Percentiles rank a stretch among this genome's conserved stretches.
These are phyloP conservation scores for Ploceus nigricollis DNA, from an alignment of 2,113 vertebrate species.

Conservation along the genomic window DNA sequence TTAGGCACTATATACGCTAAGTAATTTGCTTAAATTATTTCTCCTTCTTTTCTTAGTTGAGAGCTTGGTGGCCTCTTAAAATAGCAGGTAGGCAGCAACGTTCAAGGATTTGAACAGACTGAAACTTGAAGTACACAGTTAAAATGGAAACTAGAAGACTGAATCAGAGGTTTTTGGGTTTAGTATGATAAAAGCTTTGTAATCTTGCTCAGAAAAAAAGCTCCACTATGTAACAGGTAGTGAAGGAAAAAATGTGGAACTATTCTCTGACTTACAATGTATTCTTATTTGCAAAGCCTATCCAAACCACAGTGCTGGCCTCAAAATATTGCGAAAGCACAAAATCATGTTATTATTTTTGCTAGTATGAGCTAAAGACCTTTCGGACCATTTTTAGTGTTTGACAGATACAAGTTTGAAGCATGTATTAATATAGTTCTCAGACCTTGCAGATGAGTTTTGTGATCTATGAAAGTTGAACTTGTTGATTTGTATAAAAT, in stretches of 20 bases:
- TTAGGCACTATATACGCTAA: not conserved
- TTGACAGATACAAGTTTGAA: not conserved
- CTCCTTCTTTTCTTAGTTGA: not conserved
- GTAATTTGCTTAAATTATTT: conserved; percentile 21
- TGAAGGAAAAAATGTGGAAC: not conserved
- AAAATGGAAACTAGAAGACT: not conserved
- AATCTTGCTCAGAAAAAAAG: not conserved
- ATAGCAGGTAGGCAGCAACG: not conserved
- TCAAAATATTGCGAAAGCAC: not conserved
- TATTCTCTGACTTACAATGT: not conserved
- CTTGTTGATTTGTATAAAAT: not conserved
- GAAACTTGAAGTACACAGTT: not conserved
- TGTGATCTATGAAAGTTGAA: not conserved
- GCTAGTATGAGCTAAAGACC: not conserved
- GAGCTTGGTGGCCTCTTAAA: not conserved
- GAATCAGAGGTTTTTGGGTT: not conserved
- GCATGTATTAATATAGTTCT: not conserved
- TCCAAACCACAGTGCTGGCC: not conserved
- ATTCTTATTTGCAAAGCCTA: not conserved
- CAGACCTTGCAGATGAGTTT: not conserved
- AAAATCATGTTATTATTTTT: not conserved
- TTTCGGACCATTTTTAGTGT: not conserved
- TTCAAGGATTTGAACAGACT: not conserved
- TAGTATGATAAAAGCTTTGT: not conserved
- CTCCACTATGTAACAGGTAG: not conserved